Conservation (phyloP, 1,140 invertebrate species). For the Zophobas morio region DNA sequence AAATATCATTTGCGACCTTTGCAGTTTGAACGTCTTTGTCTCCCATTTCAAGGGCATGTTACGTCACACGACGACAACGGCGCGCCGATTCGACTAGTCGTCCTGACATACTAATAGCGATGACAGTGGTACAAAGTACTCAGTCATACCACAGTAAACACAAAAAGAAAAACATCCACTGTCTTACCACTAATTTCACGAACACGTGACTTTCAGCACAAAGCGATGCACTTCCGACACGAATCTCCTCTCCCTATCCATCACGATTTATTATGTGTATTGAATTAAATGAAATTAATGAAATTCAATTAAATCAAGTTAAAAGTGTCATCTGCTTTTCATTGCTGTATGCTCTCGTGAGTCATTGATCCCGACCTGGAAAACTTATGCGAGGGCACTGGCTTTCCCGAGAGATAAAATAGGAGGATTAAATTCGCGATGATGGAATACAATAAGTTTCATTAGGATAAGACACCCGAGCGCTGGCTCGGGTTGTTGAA, state of each 20-base stretch:
- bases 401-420: background rate
- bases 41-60: slow-evolving; percentile 27
- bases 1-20: slow-evolving; percentile 21
- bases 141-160: slow-evolving; percentile 22
- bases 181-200: background rate
- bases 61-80: slow-evolving; percentile 26
- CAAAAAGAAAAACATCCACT: slow-evolving; percentile 8
- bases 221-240: slow-evolving; percentile 22
- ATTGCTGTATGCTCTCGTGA: background rate
- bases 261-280: background rate
- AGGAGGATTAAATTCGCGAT: background rate
- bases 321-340: background rate
- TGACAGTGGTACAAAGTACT: slow-evolving; percentile 16
- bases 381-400: background rate
- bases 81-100: slow-evolving; percentile 24
- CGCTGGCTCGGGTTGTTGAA: too few species aligned
- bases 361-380: background rate
- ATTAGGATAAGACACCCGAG: too few species aligned
- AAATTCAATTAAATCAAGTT: background rate
- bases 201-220: background rate
- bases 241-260: background rate
- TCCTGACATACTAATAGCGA: slow-evolving; percentile 32
- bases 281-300: slow-evolving; percentile 26
- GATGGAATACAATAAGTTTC: too few species aligned
- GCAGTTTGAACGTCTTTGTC: slow-evolving; percentile 26